Base-by-base conservation (phyloP, 2,888 invertebrate species). In the Punctoribates punctum region DNA sequence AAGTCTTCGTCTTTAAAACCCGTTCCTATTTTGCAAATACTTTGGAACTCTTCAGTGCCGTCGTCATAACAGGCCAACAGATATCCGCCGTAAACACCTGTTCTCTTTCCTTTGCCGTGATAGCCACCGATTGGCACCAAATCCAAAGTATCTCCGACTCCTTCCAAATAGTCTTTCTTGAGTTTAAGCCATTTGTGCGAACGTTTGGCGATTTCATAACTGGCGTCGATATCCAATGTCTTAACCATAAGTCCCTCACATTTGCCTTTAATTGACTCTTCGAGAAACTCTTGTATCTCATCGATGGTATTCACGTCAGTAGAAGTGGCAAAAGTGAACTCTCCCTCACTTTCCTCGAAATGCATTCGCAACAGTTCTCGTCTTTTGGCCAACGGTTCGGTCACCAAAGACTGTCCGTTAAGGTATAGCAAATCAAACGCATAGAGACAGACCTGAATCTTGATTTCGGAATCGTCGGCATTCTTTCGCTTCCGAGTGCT, bases 181-280 rank as follows among this genome's bases (percentile, higher is more conserved):
- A 98, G 85, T 87, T 96, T 96, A 51, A 96, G 86, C 96, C 96
- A 97, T 84, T 95, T 96, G 79, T 90, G 89, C 0, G 94, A 94
- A 54, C 99, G 86, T 81, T 96, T 92, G 0, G 98, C 97, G 81
- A 99, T 98, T 87, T 99, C 98, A 85, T 99, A 99, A 0, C 92
- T 91, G 0, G 98, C 94, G 81, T 92, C 90, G 42, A 89, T 89
- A 80, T 90, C 88, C 73, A 99, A 85, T 0, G 96, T 94, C 87
- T 99, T 99, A 9, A 99, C 94, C 98, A 99, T 99, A 76, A 99
- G 87, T 0, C 99, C 99, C 86, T 99, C 99, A 85, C 99, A 99
- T 83, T 96, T 95, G 75, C 91, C 91, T 87, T 93, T 93, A 75
- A 99, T 90, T 5, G 97, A 91, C 82, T 94, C 94, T 75, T 98